phyloP scores from a whole-genome alignment of 2,797 vertebrate species.

The Lophotriccus pileatus region DNA sequence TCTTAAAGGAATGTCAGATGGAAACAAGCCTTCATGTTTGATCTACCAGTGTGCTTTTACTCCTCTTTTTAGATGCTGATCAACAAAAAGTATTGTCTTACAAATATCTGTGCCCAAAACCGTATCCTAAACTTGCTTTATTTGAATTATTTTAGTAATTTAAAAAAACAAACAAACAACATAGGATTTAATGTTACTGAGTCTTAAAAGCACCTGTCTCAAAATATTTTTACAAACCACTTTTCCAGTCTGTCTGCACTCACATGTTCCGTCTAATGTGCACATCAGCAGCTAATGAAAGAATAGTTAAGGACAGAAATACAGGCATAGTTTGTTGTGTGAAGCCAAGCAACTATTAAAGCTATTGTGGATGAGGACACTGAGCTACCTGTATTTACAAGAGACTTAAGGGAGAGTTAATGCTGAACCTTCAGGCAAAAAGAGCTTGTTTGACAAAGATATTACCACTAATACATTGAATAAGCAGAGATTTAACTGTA shows the following conservation, averaged over 20 bases:
- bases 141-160: background rate
- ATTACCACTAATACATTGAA: slow-evolving; percentile 15
- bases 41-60: background rate
- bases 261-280: background rate
- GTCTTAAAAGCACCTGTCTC: background rate
- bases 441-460: slow-evolving; percentile 50
- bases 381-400: slow-evolving; percentile 38
- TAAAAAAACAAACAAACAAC: background rate
- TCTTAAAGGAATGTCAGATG: background rate
- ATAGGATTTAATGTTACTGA: background rate
- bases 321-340: slow-evolving; percentile 5
- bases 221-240: background rate
- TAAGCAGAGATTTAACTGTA: slow-evolving; percentile 56
- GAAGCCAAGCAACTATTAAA: slow-evolving; percentile 40
- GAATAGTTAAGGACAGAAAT: slow-evolving; percentile 1
- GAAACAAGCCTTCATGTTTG: background rate
- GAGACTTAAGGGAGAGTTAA: slow-evolving; percentile 46
- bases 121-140: background rate
- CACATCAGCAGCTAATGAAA: background rate
- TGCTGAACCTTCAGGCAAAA: slow-evolving; percentile 10
- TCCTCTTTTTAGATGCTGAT: background rate
- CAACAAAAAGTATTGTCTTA: background rate
- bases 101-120: background rate
- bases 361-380: background rate
- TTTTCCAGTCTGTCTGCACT: background rate